A percentile compares a stretch with the other conserved stretches of the same genome.
Conservation (phyloP, 2,888 invertebrate genomes). For the Heteromurus nitidus region DNA sequence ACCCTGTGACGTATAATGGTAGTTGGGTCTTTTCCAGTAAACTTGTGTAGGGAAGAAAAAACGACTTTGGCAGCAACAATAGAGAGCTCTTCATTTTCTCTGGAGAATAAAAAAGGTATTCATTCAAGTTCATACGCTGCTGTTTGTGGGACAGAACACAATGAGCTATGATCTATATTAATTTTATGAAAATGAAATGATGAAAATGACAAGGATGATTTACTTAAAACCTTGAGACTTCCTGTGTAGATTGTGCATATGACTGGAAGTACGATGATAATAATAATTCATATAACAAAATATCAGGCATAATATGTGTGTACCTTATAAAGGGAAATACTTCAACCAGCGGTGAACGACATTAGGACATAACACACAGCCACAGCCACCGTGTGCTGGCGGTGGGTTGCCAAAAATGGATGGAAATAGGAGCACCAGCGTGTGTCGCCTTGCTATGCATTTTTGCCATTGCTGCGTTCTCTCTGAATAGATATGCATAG, state of each 20-base stretch:
- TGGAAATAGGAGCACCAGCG: too few species aligned
- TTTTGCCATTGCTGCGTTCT: too few species aligned
- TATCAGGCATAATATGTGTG: too few species aligned
- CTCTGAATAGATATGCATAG: too few species aligned
- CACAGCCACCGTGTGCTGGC: too few species aligned
- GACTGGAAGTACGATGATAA: conserved; percentile 20
- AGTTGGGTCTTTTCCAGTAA: conserved; percentile 37
- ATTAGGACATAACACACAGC: too few species aligned
- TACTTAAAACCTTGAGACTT: conserved; percentile 56
- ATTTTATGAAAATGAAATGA: conserved; percentile 53
- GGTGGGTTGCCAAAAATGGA: too few species aligned
- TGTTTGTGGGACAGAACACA: neutral
- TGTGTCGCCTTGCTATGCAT: too few species aligned
- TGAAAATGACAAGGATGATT: conserved; percentile 53
- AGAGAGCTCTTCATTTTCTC: conserved; percentile 40
- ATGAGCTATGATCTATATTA: conserved; percentile 20
- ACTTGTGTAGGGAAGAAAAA: conserved; percentile 2
- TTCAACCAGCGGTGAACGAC: too few species aligned
- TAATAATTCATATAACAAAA: too few species aligned
- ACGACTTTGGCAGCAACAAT: conserved; percentile 22
- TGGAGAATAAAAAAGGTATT: conserved; percentile 30
- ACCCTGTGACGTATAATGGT: neutral
- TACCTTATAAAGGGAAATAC: too few species aligned
- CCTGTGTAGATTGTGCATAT: neutral
- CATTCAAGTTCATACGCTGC: neutral